Evolutionary conservation across 2,113 vertebrate species (phyloP), one percentile per base, ranked within the genome.

Genomic region (Heteronetta atricapilla): DNA sequence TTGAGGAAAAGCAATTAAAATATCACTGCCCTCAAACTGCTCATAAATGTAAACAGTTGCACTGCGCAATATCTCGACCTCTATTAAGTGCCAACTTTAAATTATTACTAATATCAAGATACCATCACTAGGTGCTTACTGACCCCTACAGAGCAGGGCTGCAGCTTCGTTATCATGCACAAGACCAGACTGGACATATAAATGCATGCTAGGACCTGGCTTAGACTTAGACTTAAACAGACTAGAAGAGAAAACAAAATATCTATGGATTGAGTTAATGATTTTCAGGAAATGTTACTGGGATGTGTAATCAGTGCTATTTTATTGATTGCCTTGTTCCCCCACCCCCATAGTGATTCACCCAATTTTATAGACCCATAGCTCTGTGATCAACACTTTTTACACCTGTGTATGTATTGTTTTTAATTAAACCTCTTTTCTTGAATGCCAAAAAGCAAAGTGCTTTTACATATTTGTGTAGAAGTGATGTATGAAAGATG

Each of bases 1-100:
- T 53, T 92, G 59, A 95, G 48, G 74, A 92, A 87, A 89, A 93
- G n/a, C 18, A 95, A 86, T 94, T 96, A 95, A 96, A 96, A 88
- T 89, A 85, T 25, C 36, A 63, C 48, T 90, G 23, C 40, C 88
- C 26, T 40, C 66, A 63, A 91, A 72, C n/a, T 86, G 50, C 52
- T 96, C n/a, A 66, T 67, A 88, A 92, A 69, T 86, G 21, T 83
- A 91, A 97, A 93, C 13, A 95, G 22, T 40, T 88, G 10, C 9
- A 66, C 36, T 38, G 36, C 78, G 13, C 34, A 88, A 29, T 86
- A 79, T 46, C 59, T 91, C 50, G 88, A n/a, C n/a, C 42, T 81
- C 58, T 68, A 44, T 77, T 80, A 95, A 90, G 26, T 77, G 63
- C 6, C 18, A 93, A 33, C 12, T 68, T 72, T 77, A 74, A 91